phyloP scores from a whole-genome alignment of 2,888 invertebrate genomes.

The Furcula furcula region DNA sequence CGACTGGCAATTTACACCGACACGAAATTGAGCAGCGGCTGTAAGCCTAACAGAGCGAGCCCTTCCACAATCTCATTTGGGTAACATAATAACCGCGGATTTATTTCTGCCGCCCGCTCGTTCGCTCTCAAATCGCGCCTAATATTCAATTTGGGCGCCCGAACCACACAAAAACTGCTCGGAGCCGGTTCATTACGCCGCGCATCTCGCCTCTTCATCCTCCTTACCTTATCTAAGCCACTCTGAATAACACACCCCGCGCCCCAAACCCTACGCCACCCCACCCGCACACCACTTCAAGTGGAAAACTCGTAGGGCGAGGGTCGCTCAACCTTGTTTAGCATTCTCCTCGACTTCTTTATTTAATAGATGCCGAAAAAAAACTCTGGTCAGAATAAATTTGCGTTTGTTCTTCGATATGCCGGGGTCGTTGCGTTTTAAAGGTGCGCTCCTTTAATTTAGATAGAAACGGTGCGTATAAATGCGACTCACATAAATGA shows the following conservation, averaged over 20 bases:
- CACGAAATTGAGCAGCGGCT: constrained; percentile 69
- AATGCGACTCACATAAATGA: constrained; percentile 61
- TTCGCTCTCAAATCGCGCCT: constrained; percentile 79
- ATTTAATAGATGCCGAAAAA: constrained; percentile 80
- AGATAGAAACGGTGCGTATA: constrained; percentile 59
- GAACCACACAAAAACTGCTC: constrained; percentile 80
- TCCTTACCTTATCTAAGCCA: constrained; percentile 80
- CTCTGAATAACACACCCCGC: constrained; percentile 70
- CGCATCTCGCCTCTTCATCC: constrained; percentile 80
- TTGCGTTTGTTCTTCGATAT: constrained; percentile 74
- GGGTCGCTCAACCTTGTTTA: constrained; percentile 80
- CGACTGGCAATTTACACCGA: constrained; percentile 67
- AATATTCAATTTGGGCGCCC: constrained; percentile 79
- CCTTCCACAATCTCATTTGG: constrained; percentile 75
- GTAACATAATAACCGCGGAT: constrained; percentile 79
- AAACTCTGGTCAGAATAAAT: constrained; percentile 75
- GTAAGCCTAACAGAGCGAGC: constrained; percentile 62
- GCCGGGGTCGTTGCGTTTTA: constrained; percentile 60
- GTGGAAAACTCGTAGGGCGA: constrained; percentile 79
- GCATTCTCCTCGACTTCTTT: constrained; percentile 80
- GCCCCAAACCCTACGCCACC: constrained; percentile 42
- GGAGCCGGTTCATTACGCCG: constrained; percentile 79
- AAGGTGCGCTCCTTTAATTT: constrained; percentile 71
- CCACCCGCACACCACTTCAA: constrained; percentile 70
- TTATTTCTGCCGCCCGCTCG: constrained; percentile 76